Evolutionary conservation across 1,140 invertebrate genomes (phyloP).

Genomic region (Schmidtea mediterranea): DNA sequence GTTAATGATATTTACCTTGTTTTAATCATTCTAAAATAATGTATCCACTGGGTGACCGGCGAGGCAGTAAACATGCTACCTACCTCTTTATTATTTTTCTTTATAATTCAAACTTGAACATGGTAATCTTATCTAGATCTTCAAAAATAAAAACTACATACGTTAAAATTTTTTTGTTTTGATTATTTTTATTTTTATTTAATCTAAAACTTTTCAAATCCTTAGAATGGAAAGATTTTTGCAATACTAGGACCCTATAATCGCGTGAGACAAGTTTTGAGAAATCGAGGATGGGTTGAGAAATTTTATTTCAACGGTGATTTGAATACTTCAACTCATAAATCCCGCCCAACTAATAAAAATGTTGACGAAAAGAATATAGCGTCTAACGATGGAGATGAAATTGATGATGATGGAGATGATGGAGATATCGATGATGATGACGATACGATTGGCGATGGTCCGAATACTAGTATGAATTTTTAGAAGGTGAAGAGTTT

Average conservation of each 20-base stretch:
- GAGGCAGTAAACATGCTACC: too few species aligned
- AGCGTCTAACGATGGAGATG: background rate
- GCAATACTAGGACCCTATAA: constrained; percentile 30
- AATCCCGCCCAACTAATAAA: background rate
- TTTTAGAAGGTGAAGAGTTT: constrained; percentile 7
- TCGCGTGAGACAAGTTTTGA: constrained; percentile 25
- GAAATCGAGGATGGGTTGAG: constrained; percentile 31
- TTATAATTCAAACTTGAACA: too few species aligned
- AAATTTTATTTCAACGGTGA: constrained; percentile 21
- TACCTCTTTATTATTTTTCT: too few species aligned
- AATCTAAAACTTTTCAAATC: constrained; percentile 8
- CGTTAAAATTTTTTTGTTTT: background rate
- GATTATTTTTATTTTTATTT: constrained; percentile 2
- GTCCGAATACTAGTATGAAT: background rate
- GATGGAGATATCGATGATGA: constrained; percentile 7
- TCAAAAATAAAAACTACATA: too few species aligned
- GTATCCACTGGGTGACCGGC: too few species aligned
- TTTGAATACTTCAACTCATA: background rate
- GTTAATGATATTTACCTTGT: too few species aligned
- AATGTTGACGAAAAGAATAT: background rate
- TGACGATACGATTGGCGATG: constrained; percentile 1
- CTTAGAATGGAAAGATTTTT: constrained; percentile 30
- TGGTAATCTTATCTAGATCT: too few species aligned
- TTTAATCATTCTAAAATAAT: too few species aligned
- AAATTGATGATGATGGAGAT: background rate